Base-by-base conservation (phyloP, 2,888 invertebrate genomes). In the Heliconius erato region DNA sequence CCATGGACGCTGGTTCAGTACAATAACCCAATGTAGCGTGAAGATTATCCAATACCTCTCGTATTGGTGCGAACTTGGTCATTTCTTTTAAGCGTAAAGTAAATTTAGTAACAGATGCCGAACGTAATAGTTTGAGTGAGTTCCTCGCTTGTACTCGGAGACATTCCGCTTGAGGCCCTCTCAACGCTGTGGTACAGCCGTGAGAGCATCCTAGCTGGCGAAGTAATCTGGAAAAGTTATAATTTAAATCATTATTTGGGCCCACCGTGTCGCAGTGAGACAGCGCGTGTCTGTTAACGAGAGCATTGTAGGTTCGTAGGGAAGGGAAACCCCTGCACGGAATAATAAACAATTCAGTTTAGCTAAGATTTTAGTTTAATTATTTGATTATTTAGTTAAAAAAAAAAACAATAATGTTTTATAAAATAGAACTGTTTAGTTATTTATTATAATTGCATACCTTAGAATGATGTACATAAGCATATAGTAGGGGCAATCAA, bases 21-120 rank as follows among this genome's bases (percentile, higher is more conserved):
- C 99, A 99, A 93, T 99, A 99, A 11, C 99, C 99, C 79, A 99
- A 97, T 88, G 99, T 98, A 0, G 99, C 97, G 92, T 99, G 99
- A 84, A 99, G 97, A 89, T 99, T 98, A 89, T 99, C 99, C 81
- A 99, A 94, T 14, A 99, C 97, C 85, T 99, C 98, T 28, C 97
- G 96, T 54, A 99, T 96, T 0, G 98, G 97, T 49, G 98, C 97
- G 3, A 97, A 97, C 86, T 97, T 97, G 0, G 99, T 97, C 96
- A 98, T 98, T 85, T 98, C 97, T 83, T 97, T 96, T 49, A 97
- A 89, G n/a, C 96, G 95, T 0, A 92, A 89, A 9, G 96, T 96
- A 85, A 96, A 95, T 54, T 97, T 96, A 12, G 94, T 93, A 5
- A 95, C 91, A 3, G 94, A 94, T 0, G 96, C 96, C 26, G 97